Percentiles rank a stretch among this genome's conserved stretches.
Evolutionary conservation across 2,888 invertebrate genomes (phyloP).

Genomic region (Ennomos fuscantarius): DNA sequence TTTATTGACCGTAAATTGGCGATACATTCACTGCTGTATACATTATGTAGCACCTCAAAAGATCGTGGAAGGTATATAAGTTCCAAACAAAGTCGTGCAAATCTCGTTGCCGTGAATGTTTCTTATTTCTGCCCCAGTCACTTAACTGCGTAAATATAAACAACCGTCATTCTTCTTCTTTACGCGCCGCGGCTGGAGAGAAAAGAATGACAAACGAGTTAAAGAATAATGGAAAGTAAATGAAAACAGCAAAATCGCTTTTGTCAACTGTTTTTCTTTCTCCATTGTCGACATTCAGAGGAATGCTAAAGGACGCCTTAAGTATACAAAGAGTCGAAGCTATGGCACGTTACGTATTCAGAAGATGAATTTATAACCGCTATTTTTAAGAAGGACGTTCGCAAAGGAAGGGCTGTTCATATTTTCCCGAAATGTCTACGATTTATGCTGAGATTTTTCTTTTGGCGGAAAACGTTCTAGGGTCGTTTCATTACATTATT

Average conservation of each 20-base stretch:
- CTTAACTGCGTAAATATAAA: constrained; percentile 78
- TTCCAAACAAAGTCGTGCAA: constrained; percentile 54
- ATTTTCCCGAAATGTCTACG: constrained; percentile 40
- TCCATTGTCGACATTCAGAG: constrained; percentile 61
- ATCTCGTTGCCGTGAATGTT: constrained; percentile 60
- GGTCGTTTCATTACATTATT: constrained; percentile 33
- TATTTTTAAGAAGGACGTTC: constrained; percentile 43
- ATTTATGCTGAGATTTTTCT: constrained; percentile 39
- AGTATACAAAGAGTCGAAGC: constrained; percentile 52
- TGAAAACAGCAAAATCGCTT: constrained; percentile 80
- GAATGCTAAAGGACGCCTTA: constrained; percentile 58
- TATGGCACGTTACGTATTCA: constrained; percentile 56
- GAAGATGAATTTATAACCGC: constrained; percentile 49
- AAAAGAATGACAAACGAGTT: constrained; percentile 82
- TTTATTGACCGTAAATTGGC: constrained; percentile 26
- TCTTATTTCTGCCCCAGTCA: constrained; percentile 68
- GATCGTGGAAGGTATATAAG: constrained; percentile 25
- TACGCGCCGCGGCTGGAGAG: constrained; percentile 68
- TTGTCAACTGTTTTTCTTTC: constrained; percentile 73
- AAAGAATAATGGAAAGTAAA: constrained; percentile 82
- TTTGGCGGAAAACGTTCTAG: constrained; percentile 24
- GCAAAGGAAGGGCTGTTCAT: constrained; percentile 39
- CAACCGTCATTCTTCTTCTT: constrained; percentile 76
- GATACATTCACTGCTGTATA: constrained; percentile 23
- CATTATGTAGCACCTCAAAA: constrained; percentile 34